Evolutionary conservation across 2,888 invertebrate genomes (phyloP).

Genomic region (Poecilus cupreus): DNA sequence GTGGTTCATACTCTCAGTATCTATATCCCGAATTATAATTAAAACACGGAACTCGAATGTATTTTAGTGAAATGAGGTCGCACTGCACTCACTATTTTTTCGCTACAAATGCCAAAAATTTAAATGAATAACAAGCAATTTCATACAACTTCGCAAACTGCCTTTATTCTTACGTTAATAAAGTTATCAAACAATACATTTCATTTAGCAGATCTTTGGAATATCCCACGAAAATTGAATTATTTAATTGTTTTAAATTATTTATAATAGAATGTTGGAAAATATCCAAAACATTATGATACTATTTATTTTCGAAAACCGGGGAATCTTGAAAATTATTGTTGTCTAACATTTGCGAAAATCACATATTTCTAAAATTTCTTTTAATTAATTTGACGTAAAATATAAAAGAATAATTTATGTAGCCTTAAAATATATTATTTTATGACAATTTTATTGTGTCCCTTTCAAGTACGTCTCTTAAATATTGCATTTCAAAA

Average conservation of each 20-base stretch:
- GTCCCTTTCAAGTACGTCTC: too few species aligned
- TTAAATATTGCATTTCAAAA: too few species aligned
- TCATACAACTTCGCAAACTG: constrained; percentile 43
- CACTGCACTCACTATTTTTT: constrained; percentile 55
- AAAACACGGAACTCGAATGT: constrained; percentile 55
- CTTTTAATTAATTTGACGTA: background rate
- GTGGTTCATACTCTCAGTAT: constrained; percentile 5
- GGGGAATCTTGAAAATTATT: constrained; percentile 9
- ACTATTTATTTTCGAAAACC: constrained; percentile 11
- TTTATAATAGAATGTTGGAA: constrained; percentile 22
- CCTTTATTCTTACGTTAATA: background rate
- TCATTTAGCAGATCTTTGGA: constrained; percentile 14
- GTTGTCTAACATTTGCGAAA: too few species aligned
- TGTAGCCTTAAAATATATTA: too few species aligned
- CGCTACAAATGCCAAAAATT: constrained; percentile 57
- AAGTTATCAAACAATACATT: constrained; percentile 2
- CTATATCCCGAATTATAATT: constrained; percentile 56
- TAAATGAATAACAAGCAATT: constrained; percentile 57
- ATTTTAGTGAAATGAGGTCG: constrained; percentile 57
- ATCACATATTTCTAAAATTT: background rate
- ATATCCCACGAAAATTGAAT: background rate
- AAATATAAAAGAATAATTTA: background rate
- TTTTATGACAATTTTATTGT: too few species aligned
- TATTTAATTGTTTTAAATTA: constrained; percentile 26
- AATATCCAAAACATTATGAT: constrained; percentile 25